Conservation (phyloP, 1,140 invertebrate genomes). For the Sipha flava region DNA sequence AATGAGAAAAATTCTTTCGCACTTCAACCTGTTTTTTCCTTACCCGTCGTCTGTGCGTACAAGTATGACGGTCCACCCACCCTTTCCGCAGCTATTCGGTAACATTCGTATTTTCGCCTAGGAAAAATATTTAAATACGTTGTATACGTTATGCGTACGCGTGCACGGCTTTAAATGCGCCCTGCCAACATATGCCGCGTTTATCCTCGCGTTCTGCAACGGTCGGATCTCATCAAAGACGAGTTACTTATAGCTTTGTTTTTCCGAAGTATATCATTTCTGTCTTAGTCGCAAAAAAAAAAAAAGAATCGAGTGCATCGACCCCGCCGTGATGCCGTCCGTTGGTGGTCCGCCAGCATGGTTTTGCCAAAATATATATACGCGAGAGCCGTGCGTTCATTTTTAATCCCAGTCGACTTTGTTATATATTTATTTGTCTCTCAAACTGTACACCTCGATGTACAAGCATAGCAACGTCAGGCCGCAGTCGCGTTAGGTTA, state of each 20-base stretch:
- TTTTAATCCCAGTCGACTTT: background rate
- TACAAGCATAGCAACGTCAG: too few species aligned
- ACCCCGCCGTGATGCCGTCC: background rate
- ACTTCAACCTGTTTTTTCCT: background rate
- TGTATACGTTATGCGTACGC: background rate
- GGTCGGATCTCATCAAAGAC: background rate
- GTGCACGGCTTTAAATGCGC: background rate
- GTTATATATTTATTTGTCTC: background rate
- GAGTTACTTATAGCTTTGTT: constrained; percentile 15
- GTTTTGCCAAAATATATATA: constrained; percentile 28
- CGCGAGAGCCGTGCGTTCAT: background rate
- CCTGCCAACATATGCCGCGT: background rate
- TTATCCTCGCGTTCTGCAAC: background rate
- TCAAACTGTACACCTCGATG: too few species aligned
- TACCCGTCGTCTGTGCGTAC: background rate
- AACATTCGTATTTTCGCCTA: background rate
- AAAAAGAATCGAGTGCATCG: background rate
- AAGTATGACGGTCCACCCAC: background rate
- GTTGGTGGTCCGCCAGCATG: constrained; percentile 23
- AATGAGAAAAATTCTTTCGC: background rate
- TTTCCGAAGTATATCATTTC: background rate
- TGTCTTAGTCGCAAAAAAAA: background rate
- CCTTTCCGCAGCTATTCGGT: background rate
- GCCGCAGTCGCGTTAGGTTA: too few species aligned
- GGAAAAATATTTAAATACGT: background rate